Conservation (phyloP, 2,888 invertebrate species). For the Drosophila anomalata region DNA sequence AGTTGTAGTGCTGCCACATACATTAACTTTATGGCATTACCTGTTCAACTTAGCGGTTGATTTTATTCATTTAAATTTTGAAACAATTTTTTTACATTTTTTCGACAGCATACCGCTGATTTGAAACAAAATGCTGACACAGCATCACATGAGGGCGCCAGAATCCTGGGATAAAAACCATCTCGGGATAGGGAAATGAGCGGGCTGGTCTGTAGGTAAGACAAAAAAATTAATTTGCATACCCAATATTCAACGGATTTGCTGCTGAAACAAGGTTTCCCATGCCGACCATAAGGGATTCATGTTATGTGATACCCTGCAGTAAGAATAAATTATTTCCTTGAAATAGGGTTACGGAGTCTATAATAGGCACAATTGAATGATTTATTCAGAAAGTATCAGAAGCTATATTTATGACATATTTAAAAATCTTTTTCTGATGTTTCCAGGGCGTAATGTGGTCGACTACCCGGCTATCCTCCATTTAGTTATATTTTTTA, state of each 20-base stretch:
- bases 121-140: constrained; percentile 43
- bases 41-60: constrained; percentile 13
- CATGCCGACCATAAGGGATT: constrained; percentile 17
- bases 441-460: neutral
- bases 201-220: constrained; percentile 20
- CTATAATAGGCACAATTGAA: neutral
- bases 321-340: neutral
- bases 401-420: neutral
- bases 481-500: constrained; percentile 3
- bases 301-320: constrained; percentile 21
- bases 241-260: constrained; percentile 68
- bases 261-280: constrained; percentile 28
- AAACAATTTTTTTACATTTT: constrained; percentile 14
- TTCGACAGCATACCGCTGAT: constrained; percentile 38
- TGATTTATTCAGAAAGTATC: neutral
- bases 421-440: neutral
- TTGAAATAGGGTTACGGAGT: neutral
- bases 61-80: neutral
- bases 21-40: neutral
- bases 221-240: constrained; percentile 74
- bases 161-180: constrained; percentile 5
- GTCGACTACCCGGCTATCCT: neutral
- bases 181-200: constrained; percentile 1
- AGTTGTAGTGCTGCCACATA: constrained; percentile 7
- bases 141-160: constrained; percentile 43